These are phyloP conservation scores for Archips crataeganus DNA, from an alignment of 2,888 invertebrate species.

Conservation along the genomic window DNA sequence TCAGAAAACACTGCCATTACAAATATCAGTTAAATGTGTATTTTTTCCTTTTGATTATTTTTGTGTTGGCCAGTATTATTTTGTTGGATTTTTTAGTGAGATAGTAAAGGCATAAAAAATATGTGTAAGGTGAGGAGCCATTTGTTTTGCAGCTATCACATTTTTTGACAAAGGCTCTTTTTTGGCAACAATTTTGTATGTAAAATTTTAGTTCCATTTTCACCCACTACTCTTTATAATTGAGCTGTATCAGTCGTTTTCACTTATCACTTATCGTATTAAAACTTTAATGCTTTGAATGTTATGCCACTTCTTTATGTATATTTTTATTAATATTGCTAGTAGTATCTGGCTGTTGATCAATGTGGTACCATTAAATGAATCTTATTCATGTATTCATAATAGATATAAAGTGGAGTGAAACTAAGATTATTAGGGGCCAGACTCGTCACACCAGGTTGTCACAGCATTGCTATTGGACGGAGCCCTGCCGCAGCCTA, in stretches of 20 bases:
- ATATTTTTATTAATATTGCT: background rate
- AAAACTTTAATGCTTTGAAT: too few relatives aligned
- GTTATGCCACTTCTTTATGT: too few relatives aligned
- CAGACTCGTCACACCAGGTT: too few relatives aligned
- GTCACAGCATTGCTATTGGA: too few relatives aligned
- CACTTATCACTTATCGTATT: too few relatives aligned
- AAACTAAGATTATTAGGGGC: too few relatives aligned
- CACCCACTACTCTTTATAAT: background rate
- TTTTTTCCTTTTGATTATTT: background rate
- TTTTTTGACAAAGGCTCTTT: too few relatives aligned
- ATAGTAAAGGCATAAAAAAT: too few relatives aligned
- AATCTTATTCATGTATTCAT: background rate
- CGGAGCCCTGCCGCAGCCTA: too few relatives aligned
- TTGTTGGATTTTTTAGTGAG: too few relatives aligned
- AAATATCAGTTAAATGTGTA: background rate
- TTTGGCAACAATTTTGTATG: background rate
- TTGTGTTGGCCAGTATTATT: conserved; percentile 19
- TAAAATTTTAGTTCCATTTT: background rate
- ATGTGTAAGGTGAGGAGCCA: too few relatives aligned
- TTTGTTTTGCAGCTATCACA: background rate
- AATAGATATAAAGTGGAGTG: background rate
- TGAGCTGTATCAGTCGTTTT: background rate
- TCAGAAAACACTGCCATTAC: background rate
- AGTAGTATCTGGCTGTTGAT: background rate
- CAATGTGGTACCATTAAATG: background rate